Conservation (phyloP, 2,888 invertebrate genomes). For the Acronicta aceris region DNA sequence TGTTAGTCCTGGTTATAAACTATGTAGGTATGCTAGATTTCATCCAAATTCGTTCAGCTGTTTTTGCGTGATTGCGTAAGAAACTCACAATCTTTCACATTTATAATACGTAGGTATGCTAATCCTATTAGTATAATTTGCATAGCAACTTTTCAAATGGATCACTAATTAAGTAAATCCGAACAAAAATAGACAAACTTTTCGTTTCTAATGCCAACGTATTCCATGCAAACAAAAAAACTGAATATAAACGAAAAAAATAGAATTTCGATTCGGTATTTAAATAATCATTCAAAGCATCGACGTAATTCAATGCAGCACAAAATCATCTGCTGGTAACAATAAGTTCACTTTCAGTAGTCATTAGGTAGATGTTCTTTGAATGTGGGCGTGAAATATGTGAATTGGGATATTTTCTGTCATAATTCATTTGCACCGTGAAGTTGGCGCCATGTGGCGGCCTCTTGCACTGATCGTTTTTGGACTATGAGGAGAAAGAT, state of each 20-base stretch:
- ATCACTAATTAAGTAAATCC: too few species aligned
- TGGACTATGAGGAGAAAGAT: conserved; percentile 34
- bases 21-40: too few species aligned
- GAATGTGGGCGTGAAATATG: conserved; percentile 73
- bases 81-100: too few species aligned
- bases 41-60: too few species aligned
- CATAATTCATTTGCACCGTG: conserved; percentile 74
- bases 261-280: conserved; percentile 36
- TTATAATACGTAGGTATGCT: too few species aligned
- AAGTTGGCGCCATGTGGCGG: conserved; percentile 80
- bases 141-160: too few species aligned
- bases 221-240: conserved; percentile 2
- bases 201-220: too few species aligned
- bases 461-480: conserved; percentile 56
- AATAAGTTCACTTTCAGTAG: conserved; percentile 50
- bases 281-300: conserved; percentile 31
- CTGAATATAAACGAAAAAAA: conserved; percentile 5
- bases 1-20: too few species aligned
- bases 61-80: too few species aligned
- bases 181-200: too few species aligned
- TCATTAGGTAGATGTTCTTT: conserved; percentile 42
- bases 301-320: conserved; percentile 26
- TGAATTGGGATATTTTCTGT: conserved; percentile 66
- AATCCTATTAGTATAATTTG: too few species aligned
- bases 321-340: conserved; percentile 41